Base-by-base conservation (phyloP, 2,113 vertebrate species). In the Sminthopsis crassicaudata region DNA sequence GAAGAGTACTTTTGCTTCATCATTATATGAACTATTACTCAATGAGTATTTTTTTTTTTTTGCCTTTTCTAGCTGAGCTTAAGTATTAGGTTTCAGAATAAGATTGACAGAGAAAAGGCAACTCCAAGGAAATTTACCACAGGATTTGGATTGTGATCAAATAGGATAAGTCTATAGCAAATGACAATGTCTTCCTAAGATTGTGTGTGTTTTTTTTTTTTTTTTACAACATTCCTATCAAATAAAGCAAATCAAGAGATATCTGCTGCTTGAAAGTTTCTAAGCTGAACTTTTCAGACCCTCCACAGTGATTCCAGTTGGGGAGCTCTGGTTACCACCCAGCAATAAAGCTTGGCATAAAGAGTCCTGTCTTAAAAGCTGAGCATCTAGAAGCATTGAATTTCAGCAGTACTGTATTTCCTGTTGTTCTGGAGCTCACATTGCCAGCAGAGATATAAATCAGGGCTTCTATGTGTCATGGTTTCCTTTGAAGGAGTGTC, bases 131-230 rank as follows among this genome's bases (percentile, higher is more conserved):
- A 1, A 2, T 46, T 46, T 60, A 51, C 55, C 96, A 96, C 88
- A 98, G 98, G n/a, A 7, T 93, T 98, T 98, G 53, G 98, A 98
- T 95, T 98, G 97, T 97, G 98, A 98, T 97, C 98, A 98, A 97
- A 99, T 98, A 98, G 98, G 98, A 8, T 97, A 97, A 19, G 93
- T 97, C 91, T 97, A 94, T 95, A 97, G 98, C 97, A 96, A 98
- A 98, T 98, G 94, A 50, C 27, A 46, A 12, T 0, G 19, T 0
- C 0, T 51, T 8, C 23, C 51, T 26, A 1, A 8, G 36, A 5
- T 1, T 51, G 8, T 60, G 60, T 11, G 50, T 11, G 0, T 36
- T 0, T 67, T 57, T 2, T 67, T 8, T 67, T 14, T 30, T 30
- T 67, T 76, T n/a, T 76, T n/a, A n/a, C 5, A 6, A 23, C n/a